These are phyloP conservation scores for Gyps fulvus DNA, from an alignment of 2,113 vertebrate genomes.

Conservation along the genomic window DNA sequence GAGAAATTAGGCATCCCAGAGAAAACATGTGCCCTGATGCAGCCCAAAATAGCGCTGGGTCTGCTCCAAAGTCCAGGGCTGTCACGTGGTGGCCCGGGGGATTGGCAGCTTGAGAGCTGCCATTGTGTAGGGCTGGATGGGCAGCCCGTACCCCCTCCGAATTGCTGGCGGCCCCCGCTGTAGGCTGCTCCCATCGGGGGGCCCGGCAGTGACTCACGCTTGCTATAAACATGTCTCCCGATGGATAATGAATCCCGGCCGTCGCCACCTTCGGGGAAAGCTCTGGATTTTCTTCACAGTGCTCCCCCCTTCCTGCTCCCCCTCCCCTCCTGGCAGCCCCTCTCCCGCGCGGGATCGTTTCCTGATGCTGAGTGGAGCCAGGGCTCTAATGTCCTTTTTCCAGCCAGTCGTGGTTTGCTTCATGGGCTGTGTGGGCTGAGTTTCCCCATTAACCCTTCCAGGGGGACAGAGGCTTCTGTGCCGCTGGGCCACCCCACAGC, in stretches of 20 bases:
- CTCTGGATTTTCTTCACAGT: background rate
- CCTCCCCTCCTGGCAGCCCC: background rate
- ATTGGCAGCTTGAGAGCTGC: background rate
- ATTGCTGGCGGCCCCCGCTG: rapidly evolving
- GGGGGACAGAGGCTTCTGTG: background rate
- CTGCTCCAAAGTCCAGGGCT: background rate
- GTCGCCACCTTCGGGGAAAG: background rate
- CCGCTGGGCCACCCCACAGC: background rate
- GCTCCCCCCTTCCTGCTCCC: background rate
- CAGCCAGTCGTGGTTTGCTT: background rate
- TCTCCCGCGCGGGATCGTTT: background rate
- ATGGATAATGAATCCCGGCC: background rate
- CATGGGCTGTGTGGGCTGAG: background rate
- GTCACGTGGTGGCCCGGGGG: rapidly evolving
- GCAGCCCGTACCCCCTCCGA: rapidly evolving
- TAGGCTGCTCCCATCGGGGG: background rate
- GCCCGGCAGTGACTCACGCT: background rate
- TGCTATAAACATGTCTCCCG: background rate
- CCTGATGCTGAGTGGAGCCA: background rate
- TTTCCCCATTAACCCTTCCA: background rate
- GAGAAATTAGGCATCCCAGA: background rate
- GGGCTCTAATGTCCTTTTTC: slow-evolving; percentile 47
- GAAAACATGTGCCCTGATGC: rapidly evolving
- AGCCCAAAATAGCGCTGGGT: background rate
- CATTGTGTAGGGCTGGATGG: background rate